Percentiles rank a stretch among this genome's conserved stretches.
Evolutionary conservation across 2,797 vertebrate genomes (phyloP).

Genomic region (Parauchenoglanis ngamensis): DNA sequence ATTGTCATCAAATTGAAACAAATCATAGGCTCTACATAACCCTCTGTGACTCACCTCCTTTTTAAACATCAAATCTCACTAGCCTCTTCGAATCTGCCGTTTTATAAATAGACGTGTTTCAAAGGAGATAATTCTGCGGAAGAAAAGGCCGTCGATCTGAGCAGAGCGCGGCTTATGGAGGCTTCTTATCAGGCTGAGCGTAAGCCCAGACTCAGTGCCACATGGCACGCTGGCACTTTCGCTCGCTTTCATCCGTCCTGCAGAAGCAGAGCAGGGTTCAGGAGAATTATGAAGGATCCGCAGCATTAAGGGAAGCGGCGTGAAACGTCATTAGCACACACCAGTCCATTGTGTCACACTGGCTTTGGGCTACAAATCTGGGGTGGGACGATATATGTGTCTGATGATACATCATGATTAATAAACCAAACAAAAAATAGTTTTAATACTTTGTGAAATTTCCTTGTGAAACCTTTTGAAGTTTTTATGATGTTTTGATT

Average conservation of each 20-base stretch:
- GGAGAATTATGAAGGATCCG: constrained; percentile 58
- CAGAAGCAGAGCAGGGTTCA: constrained; percentile 66
- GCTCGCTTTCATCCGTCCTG: constrained; percentile 62
- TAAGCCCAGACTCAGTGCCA: constrained; percentile 67
- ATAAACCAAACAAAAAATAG: not conserved
- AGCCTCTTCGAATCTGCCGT: constrained; percentile 20
- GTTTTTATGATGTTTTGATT: not conserved
- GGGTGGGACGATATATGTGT: not conserved
- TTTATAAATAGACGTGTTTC: constrained; percentile 63
- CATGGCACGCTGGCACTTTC: constrained; percentile 71
- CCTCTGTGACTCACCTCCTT: constrained; percentile 47
- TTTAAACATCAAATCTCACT: constrained; percentile 57
- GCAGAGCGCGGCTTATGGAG: constrained; percentile 66
- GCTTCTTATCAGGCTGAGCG: constrained; percentile 75
- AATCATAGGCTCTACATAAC: constrained; percentile 24
- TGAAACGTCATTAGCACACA: constrained; percentile 59
- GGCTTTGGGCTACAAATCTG: constrained; percentile 1
- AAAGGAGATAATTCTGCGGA: constrained; percentile 64
- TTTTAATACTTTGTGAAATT: not conserved
- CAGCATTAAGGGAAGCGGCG: constrained; percentile 48
- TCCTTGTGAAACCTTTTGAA: not conserved
- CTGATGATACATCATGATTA: not conserved
- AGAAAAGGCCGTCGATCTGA: constrained; percentile 66
- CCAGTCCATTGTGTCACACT: not conserved
- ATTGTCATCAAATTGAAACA: constrained; percentile 30